Conservation (phyloP, 2,888 invertebrate genomes). For the Melinopterus prodromus region DNA sequence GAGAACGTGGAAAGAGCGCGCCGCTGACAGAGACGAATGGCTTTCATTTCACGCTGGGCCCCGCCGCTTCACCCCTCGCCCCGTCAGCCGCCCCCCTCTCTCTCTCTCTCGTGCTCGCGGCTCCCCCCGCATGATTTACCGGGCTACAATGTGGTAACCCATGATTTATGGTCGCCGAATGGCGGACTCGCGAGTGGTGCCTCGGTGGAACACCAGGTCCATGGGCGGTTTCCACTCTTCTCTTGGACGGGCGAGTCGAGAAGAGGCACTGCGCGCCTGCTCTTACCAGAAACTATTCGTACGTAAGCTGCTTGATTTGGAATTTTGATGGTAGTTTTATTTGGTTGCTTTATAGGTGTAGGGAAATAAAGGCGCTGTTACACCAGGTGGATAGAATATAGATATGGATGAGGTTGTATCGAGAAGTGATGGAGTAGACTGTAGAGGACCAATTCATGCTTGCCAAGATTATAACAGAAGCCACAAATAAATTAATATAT, state of each 20-base stretch:
- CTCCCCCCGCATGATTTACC: constrained; percentile 68
- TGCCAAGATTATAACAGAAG: too few relatives aligned
- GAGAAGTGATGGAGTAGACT: too few relatives aligned
- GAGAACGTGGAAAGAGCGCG: constrained; percentile 43
- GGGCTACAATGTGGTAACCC: constrained; percentile 75
- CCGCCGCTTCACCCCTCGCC: constrained; percentile 61
- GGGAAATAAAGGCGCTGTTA: too few relatives aligned
- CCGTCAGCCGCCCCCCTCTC: constrained; percentile 46
- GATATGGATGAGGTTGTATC: too few relatives aligned
- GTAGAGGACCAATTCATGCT: too few relatives aligned
- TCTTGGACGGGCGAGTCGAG: constrained; percentile 5
- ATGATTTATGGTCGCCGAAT: constrained; percentile 72
- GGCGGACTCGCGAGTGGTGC: constrained; percentile 63
- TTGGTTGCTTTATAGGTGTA: background rate
- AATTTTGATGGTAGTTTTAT: background rate
- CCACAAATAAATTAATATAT: too few relatives aligned
- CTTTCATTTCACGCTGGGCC: constrained; percentile 65
- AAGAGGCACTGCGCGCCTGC: background rate
- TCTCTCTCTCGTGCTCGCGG: constrained; percentile 34
- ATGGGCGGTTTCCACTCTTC: constrained; percentile 42
- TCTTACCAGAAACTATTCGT: background rate
- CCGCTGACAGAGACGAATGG: constrained; percentile 62
- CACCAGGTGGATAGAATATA: too few relatives aligned
- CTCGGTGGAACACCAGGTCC: constrained; percentile 52
- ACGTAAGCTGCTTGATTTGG: background rate